Evolutionary conservation across 2,113 vertebrate species (phyloP).

Genomic region (Nipponia nippon): DNA sequence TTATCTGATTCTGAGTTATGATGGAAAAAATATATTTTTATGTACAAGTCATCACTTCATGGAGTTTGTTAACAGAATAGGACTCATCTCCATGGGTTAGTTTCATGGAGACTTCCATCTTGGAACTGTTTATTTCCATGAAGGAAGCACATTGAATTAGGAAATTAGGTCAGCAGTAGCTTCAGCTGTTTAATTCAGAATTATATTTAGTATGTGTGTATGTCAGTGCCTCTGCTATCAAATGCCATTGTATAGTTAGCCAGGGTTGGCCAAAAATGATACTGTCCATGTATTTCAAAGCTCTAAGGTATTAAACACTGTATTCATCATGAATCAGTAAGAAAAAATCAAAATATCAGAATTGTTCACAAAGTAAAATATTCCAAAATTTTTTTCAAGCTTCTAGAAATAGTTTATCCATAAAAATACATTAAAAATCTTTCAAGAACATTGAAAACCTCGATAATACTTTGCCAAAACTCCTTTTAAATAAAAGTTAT

Average conservation of each 20-base stretch:
- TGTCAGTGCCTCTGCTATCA: neutral
- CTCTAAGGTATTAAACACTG: neutral
- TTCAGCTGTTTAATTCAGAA: neutral
- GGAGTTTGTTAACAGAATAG: neutral
- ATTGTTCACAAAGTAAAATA: neutral
- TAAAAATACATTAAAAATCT: neutral
- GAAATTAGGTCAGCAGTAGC: neutral
- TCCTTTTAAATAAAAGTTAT: neutral
- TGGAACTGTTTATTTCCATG: neutral
- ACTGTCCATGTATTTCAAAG: neutral
- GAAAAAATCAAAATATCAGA: neutral
- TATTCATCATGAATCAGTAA: neutral
- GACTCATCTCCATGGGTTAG: neutral
- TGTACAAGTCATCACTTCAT: neutral
- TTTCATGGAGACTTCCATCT: neutral
- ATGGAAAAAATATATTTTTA: neutral
- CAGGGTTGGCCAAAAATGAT: neutral
- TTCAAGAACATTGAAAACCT: neutral
- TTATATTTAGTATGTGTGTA: neutral
- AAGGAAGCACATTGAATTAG: neutral
- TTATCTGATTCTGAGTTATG: neutral
- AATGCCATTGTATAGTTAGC: neutral
- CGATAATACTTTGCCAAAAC: neutral
- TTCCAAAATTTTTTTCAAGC: neutral
- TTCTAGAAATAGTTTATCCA: neutral